Percentiles rank a stretch among this genome's conserved stretches.
Conservation (phyloP, 1,140 invertebrate species). For the Leptestheria dahalacensis region DNA sequence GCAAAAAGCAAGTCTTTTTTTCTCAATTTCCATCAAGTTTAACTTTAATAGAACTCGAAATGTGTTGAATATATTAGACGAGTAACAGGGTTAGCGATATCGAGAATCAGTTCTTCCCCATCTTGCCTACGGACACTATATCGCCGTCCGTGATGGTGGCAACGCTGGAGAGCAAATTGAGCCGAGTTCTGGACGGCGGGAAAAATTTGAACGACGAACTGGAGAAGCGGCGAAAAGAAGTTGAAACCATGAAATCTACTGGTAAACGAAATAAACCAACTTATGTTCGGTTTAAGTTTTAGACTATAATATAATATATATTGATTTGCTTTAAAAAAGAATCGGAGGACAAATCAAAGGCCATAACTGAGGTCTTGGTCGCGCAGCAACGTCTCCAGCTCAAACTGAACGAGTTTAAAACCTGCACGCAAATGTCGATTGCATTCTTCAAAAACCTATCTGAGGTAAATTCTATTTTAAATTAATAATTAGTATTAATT, state of each 20-base stretch:
- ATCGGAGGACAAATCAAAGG: slow-evolving; percentile 6
- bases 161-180: background rate
- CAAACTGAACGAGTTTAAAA: slow-evolving; percentile 54
- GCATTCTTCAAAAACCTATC: slow-evolving; percentile 49
- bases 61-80: background rate
- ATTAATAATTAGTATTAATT: background rate
- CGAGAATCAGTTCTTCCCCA: slow-evolving; percentile 2
- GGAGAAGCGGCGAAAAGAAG: background rate
- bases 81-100: background rate
- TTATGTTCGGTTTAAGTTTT: too few relatives aligned
- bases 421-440: slow-evolving; percentile 51
- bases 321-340: background rate
- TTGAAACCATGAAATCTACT: background rate
- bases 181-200: background rate
- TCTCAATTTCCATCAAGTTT: background rate
- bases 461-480: slow-evolving; percentile 34
- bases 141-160: background rate
- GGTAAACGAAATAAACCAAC: too few relatives aligned
- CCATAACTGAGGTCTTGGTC: background rate
- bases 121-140: background rate
- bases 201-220: background rate
- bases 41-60: background rate
- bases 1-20: slow-evolving; percentile 5
- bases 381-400: slow-evolving; percentile 43
- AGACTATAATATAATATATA: too few relatives aligned